Conservation (phyloP, 2,888 invertebrate genomes). For the Drosophila peninsularis region DNA sequence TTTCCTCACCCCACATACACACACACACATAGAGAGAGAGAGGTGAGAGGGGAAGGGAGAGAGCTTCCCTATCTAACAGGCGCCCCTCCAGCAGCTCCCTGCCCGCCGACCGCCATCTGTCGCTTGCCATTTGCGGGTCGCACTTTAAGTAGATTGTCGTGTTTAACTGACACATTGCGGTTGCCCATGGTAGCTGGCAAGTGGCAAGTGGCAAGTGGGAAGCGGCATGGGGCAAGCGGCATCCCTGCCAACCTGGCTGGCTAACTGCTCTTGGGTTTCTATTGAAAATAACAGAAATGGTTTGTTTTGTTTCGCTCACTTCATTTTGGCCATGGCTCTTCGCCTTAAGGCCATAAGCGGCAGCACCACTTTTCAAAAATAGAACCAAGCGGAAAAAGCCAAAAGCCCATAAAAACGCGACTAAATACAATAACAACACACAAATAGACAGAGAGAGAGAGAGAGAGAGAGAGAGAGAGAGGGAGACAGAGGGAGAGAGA, state of each 20-base stretch:
- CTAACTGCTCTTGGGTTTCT: conserved; percentile 60
- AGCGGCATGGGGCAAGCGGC: background rate
- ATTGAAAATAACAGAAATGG: conserved; percentile 65
- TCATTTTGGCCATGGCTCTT: conserved; percentile 40
- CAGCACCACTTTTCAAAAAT: conserved; percentile 61
- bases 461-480: background rate
- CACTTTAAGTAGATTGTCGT: conserved; percentile 73
- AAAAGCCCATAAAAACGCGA: conserved; percentile 72
- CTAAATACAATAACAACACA: conserved; percentile 17
- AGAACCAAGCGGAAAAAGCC: conserved; percentile 75
- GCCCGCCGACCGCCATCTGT: conserved; percentile 2
- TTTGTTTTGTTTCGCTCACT: conserved; percentile 34
- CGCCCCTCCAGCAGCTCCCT: background rate
- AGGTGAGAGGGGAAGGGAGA: background rate
- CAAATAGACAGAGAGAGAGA: background rate
- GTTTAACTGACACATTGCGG: conserved; percentile 64
- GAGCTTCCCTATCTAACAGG: background rate
- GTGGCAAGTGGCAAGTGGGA: background rate
- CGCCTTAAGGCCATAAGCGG: conserved; percentile 58
- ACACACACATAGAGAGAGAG: background rate
- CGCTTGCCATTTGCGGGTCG: conserved; percentile 41
- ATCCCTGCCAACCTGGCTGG: conserved; percentile 10
- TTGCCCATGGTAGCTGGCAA: conserved; percentile 15
- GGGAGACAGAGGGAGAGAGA: background rate
- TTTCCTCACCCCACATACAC: background rate